Conservation (phyloP, 2,888 invertebrate genomes). For the Autographa pulchrina region DNA sequence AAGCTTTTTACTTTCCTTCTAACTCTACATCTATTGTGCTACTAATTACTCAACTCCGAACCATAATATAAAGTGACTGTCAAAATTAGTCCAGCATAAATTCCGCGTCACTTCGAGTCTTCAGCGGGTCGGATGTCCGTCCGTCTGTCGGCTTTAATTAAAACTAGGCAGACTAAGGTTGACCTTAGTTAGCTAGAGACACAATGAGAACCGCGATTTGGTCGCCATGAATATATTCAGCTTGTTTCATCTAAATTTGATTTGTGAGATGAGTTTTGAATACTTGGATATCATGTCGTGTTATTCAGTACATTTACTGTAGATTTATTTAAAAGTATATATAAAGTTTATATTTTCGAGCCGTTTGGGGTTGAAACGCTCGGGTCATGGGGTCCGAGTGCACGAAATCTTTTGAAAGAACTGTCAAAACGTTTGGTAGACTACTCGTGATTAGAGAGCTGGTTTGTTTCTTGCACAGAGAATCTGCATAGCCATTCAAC, state of each 20-base stretch:
- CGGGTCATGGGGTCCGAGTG: too few relatives aligned
- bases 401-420: too few relatives aligned
- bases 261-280: background rate
- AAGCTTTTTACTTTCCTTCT: background rate
- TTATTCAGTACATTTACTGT: too few relatives aligned
- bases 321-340: too few relatives aligned
- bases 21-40: background rate
- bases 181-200: constrained; percentile 40
- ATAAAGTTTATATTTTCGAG: too few relatives aligned
- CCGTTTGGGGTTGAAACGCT: too few relatives aligned
- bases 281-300: background rate
- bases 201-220: constrained; percentile 42
- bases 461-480: too few relatives aligned
- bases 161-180: constrained; percentile 57
- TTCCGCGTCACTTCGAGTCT: constrained; percentile 41
- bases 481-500: too few relatives aligned
- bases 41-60: background rate
- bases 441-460: too few relatives aligned
- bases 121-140: constrained; percentile 51
- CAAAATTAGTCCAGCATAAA: constrained; percentile 28
- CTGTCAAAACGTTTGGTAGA: too few relatives aligned
- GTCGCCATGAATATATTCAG: constrained; percentile 7
- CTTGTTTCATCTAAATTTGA: constrained; percentile 4
- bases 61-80: background rate
- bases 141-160: constrained; percentile 60